Evolutionary conservation across 1,140 invertebrate genomes (phyloP), one percentile per base, ranked within the genome.

Genomic region (Ephestia elutella): DNA sequence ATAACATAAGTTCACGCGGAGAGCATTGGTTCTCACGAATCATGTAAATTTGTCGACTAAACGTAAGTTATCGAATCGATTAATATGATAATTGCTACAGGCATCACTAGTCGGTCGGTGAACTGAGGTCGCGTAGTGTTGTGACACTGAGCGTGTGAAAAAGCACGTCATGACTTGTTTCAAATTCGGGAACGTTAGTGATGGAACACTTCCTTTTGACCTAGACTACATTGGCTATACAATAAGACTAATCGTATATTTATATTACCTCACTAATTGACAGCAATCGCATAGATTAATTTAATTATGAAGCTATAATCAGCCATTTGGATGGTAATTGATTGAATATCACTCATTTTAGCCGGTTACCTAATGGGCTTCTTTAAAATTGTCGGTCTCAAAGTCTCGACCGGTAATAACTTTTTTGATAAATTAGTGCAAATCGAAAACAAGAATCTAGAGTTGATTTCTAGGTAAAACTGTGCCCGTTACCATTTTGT

Each of bases 21-120:
- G 75, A 71, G 57, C 71, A 70, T 73, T 63, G 80, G 82, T 86
- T 86, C 83, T 86, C 85, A 86, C 83, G 83, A 82, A 79, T 82
- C 82, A 88, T 88, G 83, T 86, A 85, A 87, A 87, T 88, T 85
- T 84, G 83, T 88, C 80, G 83, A 86, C 80, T 84, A 75, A 80
- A 86, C 81, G 82, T 82, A 82, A 87, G 75, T 86, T 88, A 84
- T 86, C 77, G 78, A 84, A 86, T 88, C 80, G 81, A 88, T 88
- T 88, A 88, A 88, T 88, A 88, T 88, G 86, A 78, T 86, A 88
- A 88, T 88, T 75, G 75, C 65, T 78, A 78, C 75, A 75, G 78
- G 70, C 86, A 88, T 86, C 86, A 84, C 82, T 86, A 86, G 79
- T 59, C 78, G 83, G 82, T 82, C 85, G 82, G 62, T 82, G 85